Percentiles rank a stretch among this genome's conserved stretches.
Evolutionary conservation across 2,888 invertebrate genomes (phyloP).

Genomic region (Polylopha cassiicola): DNA sequence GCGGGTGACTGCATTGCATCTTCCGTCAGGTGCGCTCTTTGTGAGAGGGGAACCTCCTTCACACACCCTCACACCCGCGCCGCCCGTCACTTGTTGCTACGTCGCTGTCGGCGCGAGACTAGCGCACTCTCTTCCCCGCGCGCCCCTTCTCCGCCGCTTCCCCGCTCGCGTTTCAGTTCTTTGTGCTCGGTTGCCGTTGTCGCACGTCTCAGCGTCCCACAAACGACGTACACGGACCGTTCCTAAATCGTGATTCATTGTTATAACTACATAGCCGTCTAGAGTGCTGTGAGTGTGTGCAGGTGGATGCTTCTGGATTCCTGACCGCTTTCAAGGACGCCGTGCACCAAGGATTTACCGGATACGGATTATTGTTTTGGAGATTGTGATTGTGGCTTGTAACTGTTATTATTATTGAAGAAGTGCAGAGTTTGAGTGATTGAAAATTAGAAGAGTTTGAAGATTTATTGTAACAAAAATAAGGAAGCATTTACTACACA

Average conservation of each 20-base stretch:
- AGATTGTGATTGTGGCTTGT: conserved; percentile 19
- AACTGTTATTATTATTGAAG: too few species aligned
- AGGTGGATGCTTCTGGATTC: conserved; percentile 52
- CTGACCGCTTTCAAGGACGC: conserved; percentile 55
- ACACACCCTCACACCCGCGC: conserved; percentile 48
- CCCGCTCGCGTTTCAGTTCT: conserved; percentile 73
- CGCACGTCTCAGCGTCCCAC: conserved; percentile 56
- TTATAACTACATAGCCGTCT: conserved; percentile 42
- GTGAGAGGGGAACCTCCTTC: conserved; percentile 42
- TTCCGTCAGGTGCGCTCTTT: conserved; percentile 61
- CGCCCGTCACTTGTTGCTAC: conserved; percentile 75
- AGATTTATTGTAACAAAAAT: conserved; percentile 7
- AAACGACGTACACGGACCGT: conserved; percentile 40
- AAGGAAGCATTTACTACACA: conserved; percentile 14
- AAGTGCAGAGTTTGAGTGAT: conserved; percentile 12
- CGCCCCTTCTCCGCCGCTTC: conserved; percentile 50
- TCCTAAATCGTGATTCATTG: conserved; percentile 52
- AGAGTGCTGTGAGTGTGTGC: conserved; percentile 54
- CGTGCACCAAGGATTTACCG: conserved; percentile 28
- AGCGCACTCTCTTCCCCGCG: conserved; percentile 55
- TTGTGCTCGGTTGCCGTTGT: conserved; percentile 67
- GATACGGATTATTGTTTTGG: conserved; percentile 24
- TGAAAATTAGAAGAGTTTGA: conserved; percentile 9
- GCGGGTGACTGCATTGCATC: conserved; percentile 28
- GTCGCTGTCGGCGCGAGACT: conserved; percentile 54